Evolutionary conservation across 1,140 invertebrate species (phyloP).

Genomic region (Hyles euphorbiae): DNA sequence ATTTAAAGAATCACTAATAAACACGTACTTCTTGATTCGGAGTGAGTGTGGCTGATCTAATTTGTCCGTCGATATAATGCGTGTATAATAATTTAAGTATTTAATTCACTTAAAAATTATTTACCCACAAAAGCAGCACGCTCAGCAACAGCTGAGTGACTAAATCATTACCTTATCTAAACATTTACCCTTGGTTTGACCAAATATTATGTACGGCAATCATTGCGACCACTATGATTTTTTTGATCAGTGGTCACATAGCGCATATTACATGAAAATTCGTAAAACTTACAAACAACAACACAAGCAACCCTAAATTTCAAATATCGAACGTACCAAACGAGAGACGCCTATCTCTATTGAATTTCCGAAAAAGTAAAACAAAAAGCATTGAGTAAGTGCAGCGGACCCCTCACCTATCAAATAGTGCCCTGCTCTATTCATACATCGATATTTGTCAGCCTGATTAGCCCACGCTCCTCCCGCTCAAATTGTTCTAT

Average conservation of each 20-base stretch:
- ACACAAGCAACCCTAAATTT: slow-evolving; percentile 42
- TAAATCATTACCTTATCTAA: too few species aligned
- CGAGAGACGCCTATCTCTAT: slow-evolving; percentile 52
- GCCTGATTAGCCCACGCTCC: slow-evolving; percentile 53
- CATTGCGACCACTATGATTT: too few species aligned
- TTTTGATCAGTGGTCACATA: neutral
- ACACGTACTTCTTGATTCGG: too few species aligned
- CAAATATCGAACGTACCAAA: slow-evolving; percentile 47
- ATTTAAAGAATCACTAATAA: too few species aligned
- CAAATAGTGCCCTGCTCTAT: slow-evolving; percentile 46
- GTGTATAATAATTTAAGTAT: too few species aligned
- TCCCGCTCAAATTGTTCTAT: slow-evolving; percentile 31
- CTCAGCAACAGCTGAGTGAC: too few species aligned
- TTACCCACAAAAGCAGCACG: too few species aligned
- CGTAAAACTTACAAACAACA: neutral
- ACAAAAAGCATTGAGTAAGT: slow-evolving; percentile 43
- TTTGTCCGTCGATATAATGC: too few species aligned
- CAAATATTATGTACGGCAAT: too few species aligned
- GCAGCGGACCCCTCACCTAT: slow-evolving; percentile 35
- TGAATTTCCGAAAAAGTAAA: slow-evolving; percentile 51
- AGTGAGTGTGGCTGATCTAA: too few species aligned
- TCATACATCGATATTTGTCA: slow-evolving; percentile 64
- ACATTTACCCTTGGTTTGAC: too few species aligned
- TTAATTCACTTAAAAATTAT: too few species aligned
- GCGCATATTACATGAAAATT: neutral